A percentile compares a stretch with the other conserved stretches of the same genome.
These are phyloP conservation scores for Mormyrops attenuatus DNA, from an alignment of 2,797 vertebrate genomes.

Conservation along the genomic window DNA sequence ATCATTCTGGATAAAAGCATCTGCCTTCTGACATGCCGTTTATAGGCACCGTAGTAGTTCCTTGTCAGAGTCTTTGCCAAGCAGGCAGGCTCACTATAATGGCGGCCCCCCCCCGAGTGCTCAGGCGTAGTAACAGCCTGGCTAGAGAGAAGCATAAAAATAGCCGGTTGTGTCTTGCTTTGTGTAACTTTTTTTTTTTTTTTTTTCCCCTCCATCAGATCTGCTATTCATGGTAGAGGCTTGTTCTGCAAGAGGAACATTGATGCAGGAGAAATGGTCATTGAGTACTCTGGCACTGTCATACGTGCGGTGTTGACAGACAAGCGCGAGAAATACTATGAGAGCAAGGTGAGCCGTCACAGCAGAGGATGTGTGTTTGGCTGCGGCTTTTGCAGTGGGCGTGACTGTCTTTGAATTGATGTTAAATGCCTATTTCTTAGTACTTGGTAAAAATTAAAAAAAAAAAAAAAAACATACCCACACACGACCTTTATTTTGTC, in stretches of 20 bases:
- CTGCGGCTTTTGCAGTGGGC: not conserved
- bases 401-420: not conserved
- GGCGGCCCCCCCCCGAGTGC: not conserved
- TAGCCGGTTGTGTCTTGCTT: not conserved
- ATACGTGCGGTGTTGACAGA: constrained; percentile 85
- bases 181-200: not conserved
- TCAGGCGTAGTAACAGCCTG: not conserved
- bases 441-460: constrained; percentile 88
- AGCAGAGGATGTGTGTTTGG: not conserved
- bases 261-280: constrained; percentile 88
- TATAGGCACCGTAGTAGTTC: not conserved
- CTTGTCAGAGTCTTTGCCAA: not conserved
- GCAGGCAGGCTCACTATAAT: not conserved
- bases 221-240: constrained; percentile 81
- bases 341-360: constrained; percentile 70
- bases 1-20: not conserved
- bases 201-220: constrained; percentile 52
- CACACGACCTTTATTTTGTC: constrained; percentile 87
- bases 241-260: constrained; percentile 92
- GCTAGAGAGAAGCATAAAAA: not conserved
- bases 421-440: constrained; percentile 71
- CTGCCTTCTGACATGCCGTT: not conserved
- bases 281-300: constrained; percentile 85
- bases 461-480: not conserved
- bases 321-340: constrained; percentile 86